These are phyloP conservation scores for Gobionotothen gibberifrons DNA, from an alignment of 2,797 vertebrate species.

Conservation along the genomic window DNA sequence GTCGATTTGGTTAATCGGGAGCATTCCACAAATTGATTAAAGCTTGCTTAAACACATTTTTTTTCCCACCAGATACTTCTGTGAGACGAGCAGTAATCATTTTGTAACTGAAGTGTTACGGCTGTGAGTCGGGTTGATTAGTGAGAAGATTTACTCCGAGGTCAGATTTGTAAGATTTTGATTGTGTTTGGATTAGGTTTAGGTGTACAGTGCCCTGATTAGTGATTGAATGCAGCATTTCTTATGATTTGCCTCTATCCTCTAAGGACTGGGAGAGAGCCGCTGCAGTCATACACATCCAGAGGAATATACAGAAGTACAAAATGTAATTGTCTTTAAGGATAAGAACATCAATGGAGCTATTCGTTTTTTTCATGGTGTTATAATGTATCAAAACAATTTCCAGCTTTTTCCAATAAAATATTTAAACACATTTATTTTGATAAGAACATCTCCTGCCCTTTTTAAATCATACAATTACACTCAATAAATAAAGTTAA, in stretches of 20 bases:
- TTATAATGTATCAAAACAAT: conserved; percentile 2
- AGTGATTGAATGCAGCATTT: conserved; percentile 36
- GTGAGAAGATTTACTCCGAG: conserved; percentile 42
- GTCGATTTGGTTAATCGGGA: conserved; percentile 17
- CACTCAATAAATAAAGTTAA: not conserved
- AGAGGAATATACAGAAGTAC: not conserved
- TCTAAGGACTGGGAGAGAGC: not conserved
- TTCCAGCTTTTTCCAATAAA: not conserved
- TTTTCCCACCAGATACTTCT: conserved; percentile 11
- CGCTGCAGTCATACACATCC: not conserved
- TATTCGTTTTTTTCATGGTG: not conserved
- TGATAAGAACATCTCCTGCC: too few relatives aligned
- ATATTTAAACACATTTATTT: not conserved
- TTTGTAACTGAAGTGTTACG: conserved; percentile 47
- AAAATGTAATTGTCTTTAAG: not conserved
- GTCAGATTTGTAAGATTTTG: conserved; percentile 46
- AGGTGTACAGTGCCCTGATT: conserved; percentile 36
- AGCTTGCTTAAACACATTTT: conserved; percentile 5
- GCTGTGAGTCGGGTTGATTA: conserved; percentile 56
- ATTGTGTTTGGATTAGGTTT: conserved; percentile 49
- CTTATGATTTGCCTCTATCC: not conserved
- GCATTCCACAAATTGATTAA: conserved; percentile 37
- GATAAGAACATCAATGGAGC: not conserved
- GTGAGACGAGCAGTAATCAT: conserved; percentile 36
- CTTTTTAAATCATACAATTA: not conserved